These are phyloP conservation scores for Nipponacmea schrenckii DNA, from an alignment of 2,888 invertebrate genomes.

Conservation along the genomic window DNA sequence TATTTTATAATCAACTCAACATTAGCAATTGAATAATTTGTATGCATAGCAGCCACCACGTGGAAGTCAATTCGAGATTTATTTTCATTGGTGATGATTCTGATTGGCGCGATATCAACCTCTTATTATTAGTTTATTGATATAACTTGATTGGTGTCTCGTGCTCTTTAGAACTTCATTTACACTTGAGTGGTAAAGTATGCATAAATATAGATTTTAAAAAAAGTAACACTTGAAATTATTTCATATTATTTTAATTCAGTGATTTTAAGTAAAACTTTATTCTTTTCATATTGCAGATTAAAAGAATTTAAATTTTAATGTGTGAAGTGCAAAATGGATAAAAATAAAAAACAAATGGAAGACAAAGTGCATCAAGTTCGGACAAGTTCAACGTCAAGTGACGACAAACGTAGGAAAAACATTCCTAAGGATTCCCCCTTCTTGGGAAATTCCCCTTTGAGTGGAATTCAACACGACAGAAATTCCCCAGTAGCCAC, in stretches of 20 bases:
- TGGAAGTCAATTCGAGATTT: too few relatives aligned
- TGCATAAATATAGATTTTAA: not conserved
- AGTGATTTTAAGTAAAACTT: not conserved
- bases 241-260: too few relatives aligned
- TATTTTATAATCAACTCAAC: too few relatives aligned
- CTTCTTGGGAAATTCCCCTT: conserved; percentile 8
- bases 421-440: conserved; percentile 23
- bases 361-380: not conserved
- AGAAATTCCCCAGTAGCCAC: not conserved
- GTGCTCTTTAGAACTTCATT: too few relatives aligned
- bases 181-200: not conserved
- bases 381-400: not conserved
- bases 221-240: too few relatives aligned
- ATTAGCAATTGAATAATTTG: too few relatives aligned
- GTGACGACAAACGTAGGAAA: conserved; percentile 8
- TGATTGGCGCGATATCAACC: too few relatives aligned
- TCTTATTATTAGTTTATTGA: too few relatives aligned
- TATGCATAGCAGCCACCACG: too few relatives aligned
- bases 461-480: not conserved
- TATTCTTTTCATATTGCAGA: conserved; percentile 15
- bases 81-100: too few relatives aligned
- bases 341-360: not conserved
- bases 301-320: conserved; percentile 1
- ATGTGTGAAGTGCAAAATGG: not conserved
- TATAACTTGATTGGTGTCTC: too few relatives aligned